phyloP scores from a whole-genome alignment of 2,888 invertebrate species.

The Malachius bipustulatus region DNA sequence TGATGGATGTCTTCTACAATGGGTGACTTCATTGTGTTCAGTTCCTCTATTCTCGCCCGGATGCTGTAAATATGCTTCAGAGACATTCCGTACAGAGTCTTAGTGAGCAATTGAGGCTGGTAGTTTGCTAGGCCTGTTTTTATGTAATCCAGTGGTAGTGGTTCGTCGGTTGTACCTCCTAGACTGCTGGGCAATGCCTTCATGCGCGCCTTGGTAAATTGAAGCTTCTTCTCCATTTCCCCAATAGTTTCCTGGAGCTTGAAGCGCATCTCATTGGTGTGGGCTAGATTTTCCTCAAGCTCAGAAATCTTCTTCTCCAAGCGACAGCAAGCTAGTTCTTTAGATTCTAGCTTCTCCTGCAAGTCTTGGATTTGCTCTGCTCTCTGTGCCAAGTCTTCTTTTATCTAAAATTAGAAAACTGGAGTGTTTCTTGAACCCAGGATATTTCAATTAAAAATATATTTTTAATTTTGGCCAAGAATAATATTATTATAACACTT shows the following conservation, averaged over 20 bases:
- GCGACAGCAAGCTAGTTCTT: slow-evolving; percentile 24
- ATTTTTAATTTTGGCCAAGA: too few species aligned
- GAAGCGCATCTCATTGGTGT: slow-evolving; percentile 32
- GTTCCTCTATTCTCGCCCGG: slow-evolving; percentile 21
- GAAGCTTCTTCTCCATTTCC: slow-evolving; percentile 32
- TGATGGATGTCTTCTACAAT: not conserved
- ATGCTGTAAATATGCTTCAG: slow-evolving; percentile 24
- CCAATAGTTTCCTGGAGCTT: slow-evolving; percentile 32
- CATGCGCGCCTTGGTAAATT: slow-evolving; percentile 30
- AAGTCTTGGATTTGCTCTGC: slow-evolving; percentile 27
- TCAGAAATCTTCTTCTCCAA: slow-evolving; percentile 29
- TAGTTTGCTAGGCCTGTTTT: not conserved
- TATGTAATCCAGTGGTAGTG: too few species aligned
- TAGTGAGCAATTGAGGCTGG: slow-evolving; percentile 12
- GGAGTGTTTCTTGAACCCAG: too few species aligned
- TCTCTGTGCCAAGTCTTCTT: slow-evolving; percentile 22
- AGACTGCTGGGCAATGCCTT: slow-evolving; percentile 15
- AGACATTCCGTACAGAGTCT: slow-evolving; percentile 23
- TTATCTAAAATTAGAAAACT: slow-evolving; percentile 20
- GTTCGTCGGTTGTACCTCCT: not conserved
- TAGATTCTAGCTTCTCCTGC: slow-evolving; percentile 25
- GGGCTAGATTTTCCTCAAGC: slow-evolving; percentile 26
- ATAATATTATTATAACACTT: too few species aligned
- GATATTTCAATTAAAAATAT: too few species aligned
- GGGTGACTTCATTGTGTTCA: slow-evolving; percentile 19